Percentiles rank a stretch among this genome's conserved stretches.
phyloP scores from a whole-genome alignment of 2,888 invertebrate species.

The Oscheius onirici region DNA sequence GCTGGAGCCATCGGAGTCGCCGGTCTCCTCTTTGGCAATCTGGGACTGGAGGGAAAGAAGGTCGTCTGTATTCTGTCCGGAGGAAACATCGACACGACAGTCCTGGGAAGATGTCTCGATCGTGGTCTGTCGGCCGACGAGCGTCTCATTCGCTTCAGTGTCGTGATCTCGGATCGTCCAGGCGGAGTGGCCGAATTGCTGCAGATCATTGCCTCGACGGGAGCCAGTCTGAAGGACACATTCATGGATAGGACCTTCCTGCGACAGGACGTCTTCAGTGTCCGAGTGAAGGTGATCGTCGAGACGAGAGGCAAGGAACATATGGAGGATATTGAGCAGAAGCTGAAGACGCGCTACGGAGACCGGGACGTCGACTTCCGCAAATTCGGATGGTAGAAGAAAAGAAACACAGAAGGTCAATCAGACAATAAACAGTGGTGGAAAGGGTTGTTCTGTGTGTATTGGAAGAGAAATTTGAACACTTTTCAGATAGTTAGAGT shows the following conservation, averaged over 20 bases:
- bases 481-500: no score
- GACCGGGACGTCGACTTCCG: conserved; percentile 4
- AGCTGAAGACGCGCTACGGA: conserved; percentile 24
- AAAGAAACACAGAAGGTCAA: no score
- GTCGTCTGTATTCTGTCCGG: conserved; percentile 74
- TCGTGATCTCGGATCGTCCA: conserved; percentile 73
- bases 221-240: conserved; percentile 84
- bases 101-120: conserved; percentile 73
- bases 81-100: conserved; percentile 76
- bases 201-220: conserved; percentile 71
- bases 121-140: conserved; percentile 78
- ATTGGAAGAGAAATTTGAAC: no score
- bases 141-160: conserved; percentile 73
- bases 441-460: no score
- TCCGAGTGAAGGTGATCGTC: conserved; percentile 79
- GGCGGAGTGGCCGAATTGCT: conserved; percentile 73
- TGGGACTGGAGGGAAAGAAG: conserved; percentile 71
- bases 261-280: conserved; percentile 84
- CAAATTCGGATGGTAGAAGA: conserved; percentile 1
- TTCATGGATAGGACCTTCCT: conserved; percentile 89
- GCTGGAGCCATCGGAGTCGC: conserved; percentile 87
- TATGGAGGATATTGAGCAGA: conserved; percentile 77
- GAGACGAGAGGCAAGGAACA: conserved; percentile 87
- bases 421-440: no score
- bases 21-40: conserved; percentile 82